Evolutionary conservation across 2,888 invertebrate genomes (phyloP).

Genomic region (Sisyra terminalis): DNA sequence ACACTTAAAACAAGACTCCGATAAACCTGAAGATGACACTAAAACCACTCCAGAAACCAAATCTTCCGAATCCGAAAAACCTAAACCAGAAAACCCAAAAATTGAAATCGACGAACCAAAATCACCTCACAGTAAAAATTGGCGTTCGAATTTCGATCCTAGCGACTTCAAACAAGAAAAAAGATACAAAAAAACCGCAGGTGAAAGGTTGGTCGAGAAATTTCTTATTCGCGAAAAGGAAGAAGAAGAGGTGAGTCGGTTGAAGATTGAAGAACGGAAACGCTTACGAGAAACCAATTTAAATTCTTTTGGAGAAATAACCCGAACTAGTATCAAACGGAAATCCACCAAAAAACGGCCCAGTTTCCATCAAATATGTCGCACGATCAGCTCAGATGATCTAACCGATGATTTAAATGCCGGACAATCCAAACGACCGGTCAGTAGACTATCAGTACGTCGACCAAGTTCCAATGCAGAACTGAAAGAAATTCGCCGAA

Average conservation of each 20-base stretch:
- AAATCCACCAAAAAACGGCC: constrained; percentile 26
- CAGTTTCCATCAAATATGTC: constrained; percentile 37
- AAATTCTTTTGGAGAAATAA: constrained; percentile 9
- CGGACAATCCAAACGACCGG: constrained; percentile 25
- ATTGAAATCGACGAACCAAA: constrained; percentile 20
- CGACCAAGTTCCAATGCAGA: constrained; percentile 21
- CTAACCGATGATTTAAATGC: constrained; percentile 36
- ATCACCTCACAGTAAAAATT: constrained; percentile 19
- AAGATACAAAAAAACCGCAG: constrained; percentile 47
- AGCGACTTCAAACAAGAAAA: constrained; percentile 36
- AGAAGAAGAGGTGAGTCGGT: constrained; percentile 16
- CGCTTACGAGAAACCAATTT: too few species aligned
- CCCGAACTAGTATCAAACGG: constrained; percentile 17
- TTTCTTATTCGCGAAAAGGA: constrained; percentile 47
- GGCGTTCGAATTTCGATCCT: constrained; percentile 44
- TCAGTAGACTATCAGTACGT: constrained; percentile 21
- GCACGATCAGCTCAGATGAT: constrained; percentile 32
- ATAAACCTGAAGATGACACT: constrained; percentile 13
- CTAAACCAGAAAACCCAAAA: constrained; percentile 11
- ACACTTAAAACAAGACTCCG: constrained; percentile 17
- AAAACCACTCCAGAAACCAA: constrained; percentile 1
- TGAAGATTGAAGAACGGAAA: constrained; percentile 14
- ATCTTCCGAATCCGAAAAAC: too few species aligned
- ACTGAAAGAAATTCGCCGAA: constrained; percentile 29
- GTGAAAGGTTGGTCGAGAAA: constrained; percentile 60